These are phyloP conservation scores for Myripristis murdjan DNA, from an alignment of 2,797 vertebrate genomes.

Conservation along the genomic window DNA sequence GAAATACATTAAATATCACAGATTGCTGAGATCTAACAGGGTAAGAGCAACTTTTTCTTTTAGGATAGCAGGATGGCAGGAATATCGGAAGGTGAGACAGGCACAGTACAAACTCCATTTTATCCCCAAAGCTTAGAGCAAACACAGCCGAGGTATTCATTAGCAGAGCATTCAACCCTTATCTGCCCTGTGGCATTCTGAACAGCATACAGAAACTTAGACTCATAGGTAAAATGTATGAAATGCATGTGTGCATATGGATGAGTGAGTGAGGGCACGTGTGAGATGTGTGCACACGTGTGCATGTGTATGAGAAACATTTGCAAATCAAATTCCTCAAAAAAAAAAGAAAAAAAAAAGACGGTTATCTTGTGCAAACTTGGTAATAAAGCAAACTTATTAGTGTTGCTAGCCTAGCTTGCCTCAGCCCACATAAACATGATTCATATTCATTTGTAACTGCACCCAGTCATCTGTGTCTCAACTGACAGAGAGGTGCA, in stretches of 20 bases:
- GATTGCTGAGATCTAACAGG: too few relatives aligned
- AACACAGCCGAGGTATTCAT: too few relatives aligned
- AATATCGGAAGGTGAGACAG: too few relatives aligned
- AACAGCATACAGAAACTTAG: background rate
- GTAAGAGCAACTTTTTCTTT: too few relatives aligned
- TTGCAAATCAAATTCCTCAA: too few relatives aligned
- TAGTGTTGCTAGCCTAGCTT: conserved; percentile 1
- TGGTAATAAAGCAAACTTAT: conserved; percentile 10
- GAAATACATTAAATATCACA: too few relatives aligned
- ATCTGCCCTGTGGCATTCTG: background rate
- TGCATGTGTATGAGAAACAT: background rate
- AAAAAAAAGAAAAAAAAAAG: too few relatives aligned
- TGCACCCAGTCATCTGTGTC: conserved; percentile 24
- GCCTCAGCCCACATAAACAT: conserved; percentile 13
- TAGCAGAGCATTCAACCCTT: background rate
- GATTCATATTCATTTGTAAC: conserved; percentile 38
- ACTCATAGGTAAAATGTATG: background rate
- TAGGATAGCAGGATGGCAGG: too few relatives aligned
- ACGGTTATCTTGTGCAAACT: background rate
- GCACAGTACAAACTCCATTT: too few relatives aligned
- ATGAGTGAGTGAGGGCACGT: too few relatives aligned
- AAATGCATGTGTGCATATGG: background rate
- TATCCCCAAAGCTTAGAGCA: too few relatives aligned
- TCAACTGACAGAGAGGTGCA: conserved; percentile 24
- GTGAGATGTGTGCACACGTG: background rate